Conservation (phyloP, 1,140 invertebrate genomes). For the Tetragnatha versicolor region DNA sequence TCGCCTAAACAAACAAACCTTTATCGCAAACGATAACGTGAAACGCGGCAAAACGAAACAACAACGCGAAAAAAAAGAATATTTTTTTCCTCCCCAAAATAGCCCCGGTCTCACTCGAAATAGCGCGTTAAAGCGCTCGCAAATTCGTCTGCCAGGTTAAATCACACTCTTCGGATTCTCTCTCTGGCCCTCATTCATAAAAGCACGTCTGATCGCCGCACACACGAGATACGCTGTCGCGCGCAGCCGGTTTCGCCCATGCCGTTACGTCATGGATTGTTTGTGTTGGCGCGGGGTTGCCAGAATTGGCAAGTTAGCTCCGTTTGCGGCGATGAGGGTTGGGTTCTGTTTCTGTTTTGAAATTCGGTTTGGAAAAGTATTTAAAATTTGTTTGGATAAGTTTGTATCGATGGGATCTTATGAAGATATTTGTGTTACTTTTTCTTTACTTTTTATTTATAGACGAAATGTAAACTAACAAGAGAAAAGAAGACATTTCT, state of each 20-base stretch:
- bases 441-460: too few species aligned
- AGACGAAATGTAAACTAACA: too few species aligned
- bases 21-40: background rate
- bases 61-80: background rate
- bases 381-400: too few species aligned
- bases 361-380: too few species aligned
- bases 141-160: constrained; percentile 21
- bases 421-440: too few species aligned
- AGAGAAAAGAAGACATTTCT: too few species aligned
- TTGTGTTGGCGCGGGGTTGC: constrained; percentile 23
- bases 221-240: constrained; percentile 21
- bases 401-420: too few species aligned
- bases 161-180: constrained; percentile 8
- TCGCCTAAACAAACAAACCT: too few species aligned
- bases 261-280: constrained; percentile 33
- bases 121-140: constrained; percentile 6
- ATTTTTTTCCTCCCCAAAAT: background rate
- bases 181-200: constrained; percentile 34
- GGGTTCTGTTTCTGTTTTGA: too few species aligned
- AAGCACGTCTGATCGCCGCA: background rate
- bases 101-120: constrained; percentile 5
- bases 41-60: background rate
- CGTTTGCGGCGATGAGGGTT: too few species aligned
- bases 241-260: constrained; percentile 3
- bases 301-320: background rate